Conservation (phyloP, 1,140 invertebrate genomes). For the Aricia agestis region DNA sequence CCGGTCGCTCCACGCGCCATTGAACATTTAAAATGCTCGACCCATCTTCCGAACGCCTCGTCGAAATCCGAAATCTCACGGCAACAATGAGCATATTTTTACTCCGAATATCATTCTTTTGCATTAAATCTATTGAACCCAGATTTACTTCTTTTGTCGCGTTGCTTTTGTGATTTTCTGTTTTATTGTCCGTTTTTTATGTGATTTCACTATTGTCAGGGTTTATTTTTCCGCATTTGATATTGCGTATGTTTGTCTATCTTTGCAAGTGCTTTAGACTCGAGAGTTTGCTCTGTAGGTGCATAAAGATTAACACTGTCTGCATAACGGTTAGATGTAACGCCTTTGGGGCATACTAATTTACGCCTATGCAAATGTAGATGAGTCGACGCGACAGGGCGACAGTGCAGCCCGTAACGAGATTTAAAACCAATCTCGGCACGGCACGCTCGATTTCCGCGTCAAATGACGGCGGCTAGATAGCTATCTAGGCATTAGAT, state of each 20-base stretch:
- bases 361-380: background rate
- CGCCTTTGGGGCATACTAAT: background rate
- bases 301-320: background rate
- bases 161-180: constrained; percentile 1
- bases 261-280: background rate
- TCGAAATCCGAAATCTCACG: constrained; percentile 8
- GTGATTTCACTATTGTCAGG: background rate
- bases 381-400: background rate
- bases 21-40: constrained; percentile 12
- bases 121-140: background rate
- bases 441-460: constrained; percentile 53
- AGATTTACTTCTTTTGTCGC: constrained; percentile 7
- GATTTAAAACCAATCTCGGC: constrained; percentile 64
- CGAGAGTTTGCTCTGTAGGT: background rate
- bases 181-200: constrained; percentile 1
- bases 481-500: background rate
- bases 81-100: constrained; percentile 7
- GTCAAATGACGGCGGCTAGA: background rate
- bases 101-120: background rate
- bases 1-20: background rate
- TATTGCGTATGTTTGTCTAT: background rate
- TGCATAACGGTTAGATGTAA: background rate
- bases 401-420: constrained; percentile 29
- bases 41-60: background rate
- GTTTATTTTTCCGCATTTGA: background rate